Base-by-base conservation (phyloP, 2,888 invertebrate genomes). In the Erpobdella octoculata region DNA sequence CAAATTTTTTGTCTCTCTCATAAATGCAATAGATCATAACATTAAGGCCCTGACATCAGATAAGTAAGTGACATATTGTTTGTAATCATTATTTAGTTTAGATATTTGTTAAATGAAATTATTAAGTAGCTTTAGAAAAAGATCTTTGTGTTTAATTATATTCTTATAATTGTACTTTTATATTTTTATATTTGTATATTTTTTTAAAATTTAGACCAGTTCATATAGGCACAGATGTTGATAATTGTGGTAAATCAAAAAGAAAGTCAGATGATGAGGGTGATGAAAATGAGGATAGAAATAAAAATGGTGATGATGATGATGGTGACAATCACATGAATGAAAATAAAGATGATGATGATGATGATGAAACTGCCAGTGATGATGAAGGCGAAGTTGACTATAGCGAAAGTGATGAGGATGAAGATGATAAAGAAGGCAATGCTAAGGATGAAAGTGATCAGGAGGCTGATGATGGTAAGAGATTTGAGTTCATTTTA, bases 351-450 rank as follows among this genome's bases (percentile, higher is more conserved):
- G 75, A 88, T 82, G 83, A 84, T 77, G 88, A 88, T 78, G 87
- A 87, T 76, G 89, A 88, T 75, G 89, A 89, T 78, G 88, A 89
- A 76, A 88, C 88, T 70, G 87, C 18, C 88, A 25, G 78, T 76
- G 31, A 79, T 78, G 69, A 76, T 76, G 73, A 28, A 41, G 73
- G 58, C 48, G 73, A 82, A 80, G 72, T 86, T 18, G 84, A 79
- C 9, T 12, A 41, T 41, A n/a, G n/a, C n/a, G 31, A 62, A 62
- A n/a, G n/a, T 46, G 67, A 25, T 41, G 41, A 46, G 21, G 67
- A 67, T 37, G 67, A 67, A 12, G 67, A 67, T 21, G 67, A 67
- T 38, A 48, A 46, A 21, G 67, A 18, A 15, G 46, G 41, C 25
- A 35, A 25, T 67, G 38, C 21, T 67, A 35, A 65, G 15, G 65